Evolutionary conservation across 2,113 vertebrate genomes (phyloP), one percentile per base, ranked within the genome.

Genomic region (Melanostigma gelatinosum): DNA sequence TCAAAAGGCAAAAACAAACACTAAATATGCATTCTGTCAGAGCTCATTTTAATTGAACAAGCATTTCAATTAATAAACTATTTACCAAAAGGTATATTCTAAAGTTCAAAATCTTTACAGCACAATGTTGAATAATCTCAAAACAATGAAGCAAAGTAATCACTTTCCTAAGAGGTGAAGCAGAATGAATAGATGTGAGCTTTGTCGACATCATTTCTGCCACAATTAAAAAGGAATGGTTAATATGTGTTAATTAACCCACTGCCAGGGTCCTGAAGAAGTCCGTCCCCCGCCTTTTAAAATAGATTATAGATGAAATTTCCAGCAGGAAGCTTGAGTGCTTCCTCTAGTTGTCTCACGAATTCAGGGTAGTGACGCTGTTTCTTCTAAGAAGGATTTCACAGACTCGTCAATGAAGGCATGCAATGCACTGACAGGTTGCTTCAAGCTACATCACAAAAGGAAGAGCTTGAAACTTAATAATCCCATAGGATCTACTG

Each of bases 331-430:
- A 13, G 32, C 36, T 27, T 9, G 1, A 15, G 15, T 62, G 72
- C 54, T 57, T 68, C 44, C 29, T 72, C 32, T n/a, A 18, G 9
- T 64, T 27, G 60, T 50, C n/a, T 64, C 87, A 83, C 36, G 46
- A 60, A 77, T 62, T 44, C 22, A 65, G 5, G 69, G 13, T 67
- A 40, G 13, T 72, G 58, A 57, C 55, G 10, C 10, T 15, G 54
- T 34, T 36, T 77, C 8, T 76, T 44, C 80, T 46, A 27, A 72
- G 80, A 85, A 70, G 87, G 83, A 84, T 87, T 87, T 68, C 42
- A 60, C 20, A 68, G 67, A 57, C 46, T 83, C 38, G 58, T 80
- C 71, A 54, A 10, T 61, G 44, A 63, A 65, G 75, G 10, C 87
- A 86, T 86, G 84, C 71, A 0, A 82, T 61, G 68, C 36, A 50